phyloP scores from a whole-genome alignment of 2,113 vertebrate genomes.

The Phyllostomus hastatus region DNA sequence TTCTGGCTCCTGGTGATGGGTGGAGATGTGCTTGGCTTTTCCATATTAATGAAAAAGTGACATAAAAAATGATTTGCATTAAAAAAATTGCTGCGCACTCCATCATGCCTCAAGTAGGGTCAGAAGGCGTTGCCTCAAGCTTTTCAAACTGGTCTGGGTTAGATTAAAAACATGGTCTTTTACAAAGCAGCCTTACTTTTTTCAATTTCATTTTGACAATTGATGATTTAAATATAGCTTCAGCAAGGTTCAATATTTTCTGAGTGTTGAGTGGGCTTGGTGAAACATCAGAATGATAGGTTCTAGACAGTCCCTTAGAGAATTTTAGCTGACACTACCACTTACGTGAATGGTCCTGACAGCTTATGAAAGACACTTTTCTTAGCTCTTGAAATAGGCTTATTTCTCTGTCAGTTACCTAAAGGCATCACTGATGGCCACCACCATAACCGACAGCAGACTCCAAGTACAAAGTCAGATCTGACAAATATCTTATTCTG shows the following conservation, averaged over 20 bases:
- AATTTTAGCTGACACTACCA: background rate
- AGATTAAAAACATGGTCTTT: constrained; percentile 31
- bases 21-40: background rate
- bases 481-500: background rate
- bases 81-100: background rate
- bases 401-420: constrained; percentile 14
- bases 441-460: background rate
- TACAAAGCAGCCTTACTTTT: constrained; percentile 34
- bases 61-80: constrained; percentile 40
- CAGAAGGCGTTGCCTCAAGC: background rate
- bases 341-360: background rate
- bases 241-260: constrained; percentile 28
- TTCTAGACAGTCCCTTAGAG: background rate
- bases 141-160: background rate
- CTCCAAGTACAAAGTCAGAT: background rate
- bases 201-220: constrained; percentile 47
- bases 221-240: constrained; percentile 65
- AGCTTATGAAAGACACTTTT: background rate
- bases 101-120: background rate
- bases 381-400: constrained; percentile 36
- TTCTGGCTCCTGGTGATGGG: background rate
- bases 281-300: constrained; percentile 37
- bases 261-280: background rate
- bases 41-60: constrained; percentile 36
- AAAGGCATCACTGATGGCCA: background rate